Evolutionary conservation across 2,113 vertebrate species (phyloP).

Genomic region (Heterochromis multidens): DNA sequence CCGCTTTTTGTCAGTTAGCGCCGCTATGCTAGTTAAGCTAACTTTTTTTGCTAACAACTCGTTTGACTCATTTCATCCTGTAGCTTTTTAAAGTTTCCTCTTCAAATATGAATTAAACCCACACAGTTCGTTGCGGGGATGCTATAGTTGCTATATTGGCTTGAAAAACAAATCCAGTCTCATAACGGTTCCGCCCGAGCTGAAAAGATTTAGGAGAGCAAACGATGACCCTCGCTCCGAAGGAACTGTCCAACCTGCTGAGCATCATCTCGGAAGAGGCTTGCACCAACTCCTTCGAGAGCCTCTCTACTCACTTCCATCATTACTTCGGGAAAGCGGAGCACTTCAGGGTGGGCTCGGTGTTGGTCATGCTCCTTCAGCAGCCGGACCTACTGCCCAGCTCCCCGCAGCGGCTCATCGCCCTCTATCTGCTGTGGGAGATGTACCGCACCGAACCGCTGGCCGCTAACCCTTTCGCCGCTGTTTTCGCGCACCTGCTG

Average conservation of each 20-base stretch:
- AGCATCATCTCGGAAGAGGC: constrained; percentile 96
- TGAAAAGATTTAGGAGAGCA: background rate
- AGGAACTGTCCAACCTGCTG: constrained; percentile 92
- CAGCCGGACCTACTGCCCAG: constrained; percentile 95
- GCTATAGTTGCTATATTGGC: background rate
- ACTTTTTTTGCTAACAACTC: background rate
- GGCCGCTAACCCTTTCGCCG: constrained; percentile 95
- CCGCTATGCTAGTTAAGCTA: constrained; percentile 38
- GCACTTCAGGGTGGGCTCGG: constrained; percentile 93
- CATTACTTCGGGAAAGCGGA: constrained; percentile 95
- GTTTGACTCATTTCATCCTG: background rate
- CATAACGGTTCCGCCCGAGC: background rate
- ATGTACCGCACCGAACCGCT: constrained; percentile 99
- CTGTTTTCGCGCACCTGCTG: constrained; percentile 95
- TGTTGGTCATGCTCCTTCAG: constrained; percentile 93
- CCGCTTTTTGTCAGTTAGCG: constrained; percentile 17
- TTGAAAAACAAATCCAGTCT: rapidly evolving
- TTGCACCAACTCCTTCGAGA: constrained; percentile 91
- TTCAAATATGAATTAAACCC: background rate
- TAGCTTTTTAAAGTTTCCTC: background rate
- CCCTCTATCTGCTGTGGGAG: constrained; percentile 98
- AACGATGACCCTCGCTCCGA: constrained; percentile 90
- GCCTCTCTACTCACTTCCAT: constrained; percentile 92
- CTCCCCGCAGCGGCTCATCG: constrained; percentile 92
- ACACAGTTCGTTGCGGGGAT: rapidly evolving